These are phyloP conservation scores for Semnornis frantzii DNA, from an alignment of 2,113 vertebrate species.

Conservation along the genomic window DNA sequence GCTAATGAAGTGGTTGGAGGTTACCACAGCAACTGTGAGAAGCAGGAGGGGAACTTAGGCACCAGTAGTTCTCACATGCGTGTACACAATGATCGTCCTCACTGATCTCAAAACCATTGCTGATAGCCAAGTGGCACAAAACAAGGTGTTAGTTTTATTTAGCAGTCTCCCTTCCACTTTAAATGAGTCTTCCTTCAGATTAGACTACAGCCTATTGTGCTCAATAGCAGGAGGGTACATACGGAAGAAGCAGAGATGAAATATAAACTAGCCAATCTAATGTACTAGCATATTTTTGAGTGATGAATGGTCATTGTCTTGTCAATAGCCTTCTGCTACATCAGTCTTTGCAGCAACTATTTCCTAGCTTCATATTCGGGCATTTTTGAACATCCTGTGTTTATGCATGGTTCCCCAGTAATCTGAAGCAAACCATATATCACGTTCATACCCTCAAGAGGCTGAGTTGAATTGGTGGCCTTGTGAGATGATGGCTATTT, in stretches of 20 bases:
- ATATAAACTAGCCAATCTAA: background rate
- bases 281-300: background rate
- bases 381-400: background rate
- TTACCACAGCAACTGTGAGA: background rate
- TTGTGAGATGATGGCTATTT: background rate
- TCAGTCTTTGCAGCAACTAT: background rate
- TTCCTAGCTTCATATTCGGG: background rate
- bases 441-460: background rate
- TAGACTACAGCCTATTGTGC: background rate
- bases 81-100: background rate
- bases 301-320: background rate
- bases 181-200: background rate
- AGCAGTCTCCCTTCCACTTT: background rate
- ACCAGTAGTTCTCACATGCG: background rate
- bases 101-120: background rate
- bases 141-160: background rate
- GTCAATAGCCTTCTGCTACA: conserved; percentile 4
- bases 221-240: background rate
- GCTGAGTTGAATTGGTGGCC: background rate
- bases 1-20: background rate
- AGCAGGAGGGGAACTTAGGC: background rate
- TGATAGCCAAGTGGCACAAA: background rate
- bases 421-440: background rate
- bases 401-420: background rate
- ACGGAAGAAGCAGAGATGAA: conserved; percentile 15